A percentile compares a stretch with the other conserved stretches of the same genome.
phyloP scores from a whole-genome alignment of 2,113 vertebrate species.

The Brienomyrus brachyistius region DNA sequence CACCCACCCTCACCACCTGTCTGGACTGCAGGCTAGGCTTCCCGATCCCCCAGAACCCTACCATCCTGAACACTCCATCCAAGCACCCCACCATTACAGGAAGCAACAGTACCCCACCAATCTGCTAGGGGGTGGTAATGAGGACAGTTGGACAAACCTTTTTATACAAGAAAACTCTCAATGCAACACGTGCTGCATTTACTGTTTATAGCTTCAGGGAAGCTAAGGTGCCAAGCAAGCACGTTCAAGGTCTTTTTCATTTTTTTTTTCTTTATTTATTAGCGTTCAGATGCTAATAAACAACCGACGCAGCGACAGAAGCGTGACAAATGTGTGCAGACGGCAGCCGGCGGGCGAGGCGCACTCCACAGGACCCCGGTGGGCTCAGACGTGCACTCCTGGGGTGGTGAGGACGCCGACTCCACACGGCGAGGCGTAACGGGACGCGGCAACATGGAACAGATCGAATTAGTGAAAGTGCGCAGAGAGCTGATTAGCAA shows the following conservation, averaged over 20 bases:
- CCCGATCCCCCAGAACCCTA: not conserved
- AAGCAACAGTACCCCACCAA: not conserved
- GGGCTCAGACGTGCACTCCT: not conserved
- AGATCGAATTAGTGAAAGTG: conserved; percentile 1
- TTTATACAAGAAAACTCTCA: not conserved
- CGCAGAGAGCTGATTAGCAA: not conserved
- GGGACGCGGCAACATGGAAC: not conserved
- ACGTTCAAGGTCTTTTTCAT: not conserved
- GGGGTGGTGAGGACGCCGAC: not conserved
- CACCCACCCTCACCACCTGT: not conserved
- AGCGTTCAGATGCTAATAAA: not conserved
- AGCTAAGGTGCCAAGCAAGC: not conserved
- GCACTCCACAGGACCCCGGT: not conserved
- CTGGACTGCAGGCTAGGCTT: not conserved
- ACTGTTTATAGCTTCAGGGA: not conserved
- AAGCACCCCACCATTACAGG: not conserved
- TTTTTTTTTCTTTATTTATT: not conserved
- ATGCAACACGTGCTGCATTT: not conserved
- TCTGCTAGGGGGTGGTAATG: not conserved
- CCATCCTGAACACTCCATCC: not conserved
- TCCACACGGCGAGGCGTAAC: not conserved
- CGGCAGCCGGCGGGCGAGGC: not conserved
- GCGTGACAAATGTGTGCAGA: not conserved
- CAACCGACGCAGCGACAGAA: not conserved
- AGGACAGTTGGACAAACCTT: not conserved